phyloP scores from a whole-genome alignment of 2,113 vertebrate species.

The Notothenia rossii region DNA sequence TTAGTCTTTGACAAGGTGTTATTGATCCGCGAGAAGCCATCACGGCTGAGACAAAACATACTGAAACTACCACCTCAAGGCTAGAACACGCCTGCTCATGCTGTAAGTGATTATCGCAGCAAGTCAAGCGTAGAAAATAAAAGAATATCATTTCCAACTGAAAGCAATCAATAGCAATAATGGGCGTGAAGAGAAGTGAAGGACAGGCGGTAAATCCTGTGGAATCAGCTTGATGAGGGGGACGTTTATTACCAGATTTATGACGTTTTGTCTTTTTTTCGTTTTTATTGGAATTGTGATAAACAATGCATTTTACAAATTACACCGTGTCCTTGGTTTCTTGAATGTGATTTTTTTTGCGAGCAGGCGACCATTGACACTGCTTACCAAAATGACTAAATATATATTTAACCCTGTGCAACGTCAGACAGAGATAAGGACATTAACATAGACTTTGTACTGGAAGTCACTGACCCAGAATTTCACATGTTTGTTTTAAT shows the following conservation, averaged over 20 bases:
- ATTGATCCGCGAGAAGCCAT: conserved; percentile 25
- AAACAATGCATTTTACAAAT: conserved; percentile 60
- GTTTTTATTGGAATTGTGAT: conserved; percentile 55
- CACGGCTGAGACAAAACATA: conserved; percentile 10
- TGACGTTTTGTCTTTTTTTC: conserved; percentile 34
- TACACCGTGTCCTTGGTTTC: conserved; percentile 37
- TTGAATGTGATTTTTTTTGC: conserved; percentile 16
- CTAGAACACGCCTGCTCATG: conserved; percentile 19
- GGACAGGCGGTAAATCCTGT: conserved; percentile 52
- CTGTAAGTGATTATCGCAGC: conserved; percentile 62
- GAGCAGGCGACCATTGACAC: conserved; percentile 13
- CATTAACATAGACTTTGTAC: conserved; percentile 52
- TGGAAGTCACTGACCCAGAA: conserved; percentile 22
- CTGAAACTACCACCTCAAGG: conserved; percentile 43
- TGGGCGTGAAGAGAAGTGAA: conserved; percentile 47
- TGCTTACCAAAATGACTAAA: conserved; percentile 24
- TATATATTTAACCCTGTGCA: conserved; percentile 1
- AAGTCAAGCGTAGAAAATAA: conserved; percentile 42
- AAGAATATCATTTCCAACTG: conserved; percentile 64
- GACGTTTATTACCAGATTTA: conserved; percentile 54
- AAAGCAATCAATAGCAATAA: conserved; percentile 77
- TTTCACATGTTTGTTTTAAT: conserved; percentile 36
- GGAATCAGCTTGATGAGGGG: conserved; percentile 40
- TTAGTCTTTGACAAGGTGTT: conserved; percentile 15
- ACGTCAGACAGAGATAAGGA: conserved; percentile 11